Evolutionary conservation across 2,797 vertebrate species (phyloP).

Genomic region (Coregonus sp.): DNA sequence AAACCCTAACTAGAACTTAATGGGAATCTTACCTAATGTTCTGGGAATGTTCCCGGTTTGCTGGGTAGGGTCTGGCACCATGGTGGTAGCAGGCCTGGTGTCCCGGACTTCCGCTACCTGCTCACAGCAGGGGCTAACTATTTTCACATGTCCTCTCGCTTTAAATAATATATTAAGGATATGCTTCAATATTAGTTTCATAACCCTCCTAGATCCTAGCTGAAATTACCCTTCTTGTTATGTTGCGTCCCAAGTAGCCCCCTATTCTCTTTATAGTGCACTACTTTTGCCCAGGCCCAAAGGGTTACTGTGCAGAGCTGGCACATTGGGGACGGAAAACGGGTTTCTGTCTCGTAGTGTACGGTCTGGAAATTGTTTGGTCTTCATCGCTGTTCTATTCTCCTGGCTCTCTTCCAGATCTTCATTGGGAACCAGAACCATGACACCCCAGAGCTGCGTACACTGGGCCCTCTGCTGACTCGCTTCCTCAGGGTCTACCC

Average conservation of each 20-base stretch:
- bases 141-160: constrained; percentile 42
- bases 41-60: too few species aligned
- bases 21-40: too few species aligned
- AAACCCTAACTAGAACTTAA: too few species aligned
- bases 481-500: constrained; percentile 93
- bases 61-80: background rate
- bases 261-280: background rate
- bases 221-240: background rate
- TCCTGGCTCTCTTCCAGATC: constrained; percentile 72
- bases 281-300: background rate
- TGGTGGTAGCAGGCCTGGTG: background rate
- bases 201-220: background rate
- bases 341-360: background rate
- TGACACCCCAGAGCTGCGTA: constrained; percentile 91
- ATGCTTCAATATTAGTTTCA: constrained; percentile 14
- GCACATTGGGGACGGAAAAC: background rate
- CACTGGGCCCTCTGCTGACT: constrained; percentile 85
- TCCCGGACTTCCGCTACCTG: background rate
- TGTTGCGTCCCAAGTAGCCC: background rate
- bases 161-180: constrained; percentile 49
- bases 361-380: constrained; percentile 3
- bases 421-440: constrained; percentile 99
- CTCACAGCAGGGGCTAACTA: background rate
- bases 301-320: background rate
- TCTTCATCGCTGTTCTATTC: background rate